Evolutionary conservation across 2,888 invertebrate genomes (phyloP).

Genomic region (Thereva nobilitata): DNA sequence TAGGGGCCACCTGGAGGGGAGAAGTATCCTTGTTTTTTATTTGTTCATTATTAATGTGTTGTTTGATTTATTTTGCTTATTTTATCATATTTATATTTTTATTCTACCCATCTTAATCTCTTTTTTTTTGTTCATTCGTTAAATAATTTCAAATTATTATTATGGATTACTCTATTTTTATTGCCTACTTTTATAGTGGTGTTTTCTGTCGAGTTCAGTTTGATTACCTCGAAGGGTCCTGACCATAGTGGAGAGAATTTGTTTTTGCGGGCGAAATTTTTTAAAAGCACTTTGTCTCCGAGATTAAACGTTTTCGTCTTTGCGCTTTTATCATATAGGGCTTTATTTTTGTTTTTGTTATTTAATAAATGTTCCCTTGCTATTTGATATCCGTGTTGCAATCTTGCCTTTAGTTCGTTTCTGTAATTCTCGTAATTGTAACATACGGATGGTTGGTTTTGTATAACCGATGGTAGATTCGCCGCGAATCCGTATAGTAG

Average conservation of each 20-base stretch:
- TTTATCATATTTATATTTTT: too few relatives aligned
- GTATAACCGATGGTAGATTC: background rate
- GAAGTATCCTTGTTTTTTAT: too few relatives aligned
- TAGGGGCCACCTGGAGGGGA: too few relatives aligned
- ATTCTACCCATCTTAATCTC: too few relatives aligned
- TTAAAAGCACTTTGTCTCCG: background rate
- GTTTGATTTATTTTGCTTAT: too few relatives aligned
- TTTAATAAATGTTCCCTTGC: background rate
- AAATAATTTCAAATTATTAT: background rate
- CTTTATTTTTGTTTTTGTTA: background rate
- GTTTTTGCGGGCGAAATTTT: background rate
- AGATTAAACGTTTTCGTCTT: background rate
- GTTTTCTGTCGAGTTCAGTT: background rate
- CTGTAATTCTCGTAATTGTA: constrained; percentile 2
- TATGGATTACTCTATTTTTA: background rate
- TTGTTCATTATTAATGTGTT: too few relatives aligned
- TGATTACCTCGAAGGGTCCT: background rate
- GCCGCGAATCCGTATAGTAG: constrained; percentile 1
- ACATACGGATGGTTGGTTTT: background rate
- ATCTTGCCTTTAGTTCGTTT: too few relatives aligned
- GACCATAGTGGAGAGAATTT: background rate
- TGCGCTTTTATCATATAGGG: background rate
- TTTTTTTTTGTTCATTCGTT: too few relatives aligned
- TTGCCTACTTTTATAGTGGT: background rate
- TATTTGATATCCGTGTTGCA: background rate